Percentiles rank a stretch among this genome's conserved stretches.
Conservation (phyloP, 2,113 vertebrate species). For the Platycercus adscitus region DNA sequence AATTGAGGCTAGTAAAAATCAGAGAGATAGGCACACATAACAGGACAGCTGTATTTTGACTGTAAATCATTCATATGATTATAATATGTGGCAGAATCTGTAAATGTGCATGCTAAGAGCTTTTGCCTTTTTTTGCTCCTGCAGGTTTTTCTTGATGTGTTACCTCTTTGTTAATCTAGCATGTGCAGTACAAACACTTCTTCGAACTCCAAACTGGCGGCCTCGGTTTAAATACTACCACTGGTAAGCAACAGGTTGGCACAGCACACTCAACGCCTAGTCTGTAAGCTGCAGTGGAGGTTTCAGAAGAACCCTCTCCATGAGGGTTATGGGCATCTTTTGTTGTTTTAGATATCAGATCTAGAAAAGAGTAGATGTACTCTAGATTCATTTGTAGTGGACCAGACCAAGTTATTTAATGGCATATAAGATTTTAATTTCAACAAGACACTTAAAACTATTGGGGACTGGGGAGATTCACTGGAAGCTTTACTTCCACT, state of each 20-base stretch:
- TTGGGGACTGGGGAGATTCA: neutral
- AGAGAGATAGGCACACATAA: neutral
- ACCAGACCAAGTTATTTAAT: neutral
- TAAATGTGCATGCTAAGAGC: neutral
- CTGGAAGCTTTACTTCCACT: neutral
- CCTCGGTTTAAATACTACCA: slow-evolving; percentile 97
- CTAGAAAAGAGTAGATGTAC: neutral
- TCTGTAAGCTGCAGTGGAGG: fast-evolving
- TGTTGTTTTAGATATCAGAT: neutral
- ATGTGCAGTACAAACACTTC: slow-evolving; percentile 94
- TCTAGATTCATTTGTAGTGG: neutral
- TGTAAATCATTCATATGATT: slow-evolving; percentile 80
- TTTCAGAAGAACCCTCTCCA: neutral
- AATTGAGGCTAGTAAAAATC: neutral
- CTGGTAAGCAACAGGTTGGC: slow-evolving; percentile 80
- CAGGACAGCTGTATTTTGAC: neutral
- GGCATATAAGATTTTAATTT: neutral
- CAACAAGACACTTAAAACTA: neutral
- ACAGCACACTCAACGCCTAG: fast-evolving
- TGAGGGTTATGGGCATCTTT: neutral
- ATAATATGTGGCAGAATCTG: neutral
- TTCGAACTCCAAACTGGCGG: slow-evolving; percentile 96
- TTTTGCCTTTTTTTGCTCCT: neutral
- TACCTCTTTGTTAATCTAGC: slow-evolving; percentile 98
- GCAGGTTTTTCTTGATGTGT: slow-evolving; percentile 99